Evolutionary conservation across 2,797 vertebrate species (phyloP).

Genomic region (Ptychobarbus kaznakovi): DNA sequence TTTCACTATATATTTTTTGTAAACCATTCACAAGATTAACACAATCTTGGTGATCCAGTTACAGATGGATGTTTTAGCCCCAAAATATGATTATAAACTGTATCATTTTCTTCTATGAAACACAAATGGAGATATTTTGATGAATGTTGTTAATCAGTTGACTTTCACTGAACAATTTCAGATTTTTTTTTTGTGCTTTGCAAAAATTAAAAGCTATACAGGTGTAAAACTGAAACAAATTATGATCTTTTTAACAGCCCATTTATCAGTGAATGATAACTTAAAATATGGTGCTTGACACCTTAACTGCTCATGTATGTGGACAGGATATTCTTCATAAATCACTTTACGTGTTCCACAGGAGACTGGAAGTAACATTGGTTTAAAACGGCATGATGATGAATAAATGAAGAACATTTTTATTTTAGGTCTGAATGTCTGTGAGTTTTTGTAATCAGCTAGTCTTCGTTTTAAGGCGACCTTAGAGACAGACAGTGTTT

Average conservation of each 20-base stretch:
- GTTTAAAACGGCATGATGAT: not conserved
- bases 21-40: not conserved
- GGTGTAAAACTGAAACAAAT: too few species aligned
- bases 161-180: not conserved
- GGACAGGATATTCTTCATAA: not conserved
- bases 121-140: not conserved
- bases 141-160: not conserved
- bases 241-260: too few species aligned
- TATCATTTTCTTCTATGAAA: not conserved
- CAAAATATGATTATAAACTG: not conserved
- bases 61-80: not conserved
- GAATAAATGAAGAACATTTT: not conserved
- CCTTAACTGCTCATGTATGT: not conserved
- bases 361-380: not conserved
- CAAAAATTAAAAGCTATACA: not conserved
- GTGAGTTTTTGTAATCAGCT: not conserved
- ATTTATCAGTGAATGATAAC: not conserved
- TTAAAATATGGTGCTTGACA: not conserved
- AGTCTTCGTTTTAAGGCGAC: not conserved
- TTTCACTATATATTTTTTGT: too few species aligned
- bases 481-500: not conserved
- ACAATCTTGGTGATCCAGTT: not conserved
- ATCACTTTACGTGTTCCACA: not conserved
- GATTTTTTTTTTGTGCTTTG: not conserved
- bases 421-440: not conserved